phyloP scores from a whole-genome alignment of 2,113 vertebrate species.

The Istiophorus platypterus region DNA sequence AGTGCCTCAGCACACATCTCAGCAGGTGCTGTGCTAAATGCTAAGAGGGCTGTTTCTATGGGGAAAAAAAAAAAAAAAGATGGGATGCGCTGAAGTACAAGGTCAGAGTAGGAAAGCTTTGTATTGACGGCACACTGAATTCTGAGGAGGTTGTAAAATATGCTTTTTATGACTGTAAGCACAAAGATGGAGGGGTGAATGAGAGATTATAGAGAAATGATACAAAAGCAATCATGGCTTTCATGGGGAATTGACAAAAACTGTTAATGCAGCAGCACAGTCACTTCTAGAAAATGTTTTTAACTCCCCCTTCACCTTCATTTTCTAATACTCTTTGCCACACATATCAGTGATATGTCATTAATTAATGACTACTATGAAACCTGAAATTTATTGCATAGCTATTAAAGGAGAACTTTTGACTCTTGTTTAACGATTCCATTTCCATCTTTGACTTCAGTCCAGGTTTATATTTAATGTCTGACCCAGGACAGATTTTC shows the following conservation, averaged over 20 bases:
- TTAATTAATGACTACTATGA: constrained; percentile 45
- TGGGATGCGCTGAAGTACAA: constrained; percentile 37
- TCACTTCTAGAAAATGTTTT: constrained; percentile 16
- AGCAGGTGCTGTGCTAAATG: constrained; percentile 57
- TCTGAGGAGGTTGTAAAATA: constrained; percentile 44
- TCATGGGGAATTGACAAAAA: constrained; percentile 61
- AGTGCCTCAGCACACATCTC: constrained; percentile 56
- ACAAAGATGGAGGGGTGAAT: constrained; percentile 49
- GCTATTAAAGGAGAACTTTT: constrained; percentile 34
- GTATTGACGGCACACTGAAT: constrained; percentile 40
- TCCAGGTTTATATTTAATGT: constrained; percentile 30
- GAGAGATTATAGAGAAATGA: constrained; percentile 47
- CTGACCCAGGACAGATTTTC: constrained; percentile 25
- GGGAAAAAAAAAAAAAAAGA: constrained; percentile 38
- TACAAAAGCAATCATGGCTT: constrained; percentile 67
- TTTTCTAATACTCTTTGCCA: constrained; percentile 49
- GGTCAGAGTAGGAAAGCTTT: constrained; percentile 58
- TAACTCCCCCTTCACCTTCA: constrained; percentile 35
- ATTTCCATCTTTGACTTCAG: constrained; percentile 44
- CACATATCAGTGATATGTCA: constrained; percentile 8
- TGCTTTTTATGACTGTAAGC: constrained; percentile 43
- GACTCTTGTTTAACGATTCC: constrained; percentile 46
- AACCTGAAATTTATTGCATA: constrained; percentile 6
- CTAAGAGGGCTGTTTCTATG: constrained; percentile 52
- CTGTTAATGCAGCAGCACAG: background rate